Evolutionary conservation across 2,888 invertebrate species (phyloP).

Genomic region (Harpalus rubripes): DNA sequence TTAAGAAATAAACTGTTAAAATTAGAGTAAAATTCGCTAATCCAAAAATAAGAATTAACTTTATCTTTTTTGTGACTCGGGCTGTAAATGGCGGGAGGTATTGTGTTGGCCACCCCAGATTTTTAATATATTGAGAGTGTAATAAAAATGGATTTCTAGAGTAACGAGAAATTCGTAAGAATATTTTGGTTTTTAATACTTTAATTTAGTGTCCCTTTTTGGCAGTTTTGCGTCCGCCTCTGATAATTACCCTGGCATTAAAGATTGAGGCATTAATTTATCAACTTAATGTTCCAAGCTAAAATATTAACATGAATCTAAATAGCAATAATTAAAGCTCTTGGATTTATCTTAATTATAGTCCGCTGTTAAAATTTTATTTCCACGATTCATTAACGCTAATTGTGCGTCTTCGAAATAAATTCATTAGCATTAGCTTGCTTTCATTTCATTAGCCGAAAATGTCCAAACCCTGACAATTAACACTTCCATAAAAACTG

Average conservation of each 20-base stretch:
- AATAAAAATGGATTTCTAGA: too few species aligned
- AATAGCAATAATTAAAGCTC: constrained; percentile 55
- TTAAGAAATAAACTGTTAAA: too few species aligned
- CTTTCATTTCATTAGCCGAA: constrained; percentile 18
- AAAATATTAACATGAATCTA: constrained; percentile 58
- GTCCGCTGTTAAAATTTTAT: constrained; percentile 58
- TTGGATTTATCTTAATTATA: constrained; percentile 61
- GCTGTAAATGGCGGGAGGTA: too few species aligned
- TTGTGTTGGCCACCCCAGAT: too few species aligned
- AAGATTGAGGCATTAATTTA: constrained; percentile 49
- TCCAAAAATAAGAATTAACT: too few species aligned
- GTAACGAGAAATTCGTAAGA: too few species aligned
- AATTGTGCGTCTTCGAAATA: constrained; percentile 50
- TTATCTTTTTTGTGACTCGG: too few species aligned
- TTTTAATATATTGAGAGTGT: too few species aligned
- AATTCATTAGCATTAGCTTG: constrained; percentile 57
- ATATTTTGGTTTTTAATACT: too few species aligned
- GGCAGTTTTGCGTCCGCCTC: background rate
- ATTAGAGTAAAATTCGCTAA: too few species aligned
- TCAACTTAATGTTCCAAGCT: constrained; percentile 49
- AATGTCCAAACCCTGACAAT: constrained; percentile 38
- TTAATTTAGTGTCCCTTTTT: constrained; percentile 15
- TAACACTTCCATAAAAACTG: constrained; percentile 51
- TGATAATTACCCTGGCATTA: constrained; percentile 16
- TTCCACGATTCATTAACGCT: constrained; percentile 60